These are phyloP conservation scores for Parapristionchus giblindavisi DNA, from an alignment of 2,888 invertebrate genomes.

Conservation along the genomic window DNA sequence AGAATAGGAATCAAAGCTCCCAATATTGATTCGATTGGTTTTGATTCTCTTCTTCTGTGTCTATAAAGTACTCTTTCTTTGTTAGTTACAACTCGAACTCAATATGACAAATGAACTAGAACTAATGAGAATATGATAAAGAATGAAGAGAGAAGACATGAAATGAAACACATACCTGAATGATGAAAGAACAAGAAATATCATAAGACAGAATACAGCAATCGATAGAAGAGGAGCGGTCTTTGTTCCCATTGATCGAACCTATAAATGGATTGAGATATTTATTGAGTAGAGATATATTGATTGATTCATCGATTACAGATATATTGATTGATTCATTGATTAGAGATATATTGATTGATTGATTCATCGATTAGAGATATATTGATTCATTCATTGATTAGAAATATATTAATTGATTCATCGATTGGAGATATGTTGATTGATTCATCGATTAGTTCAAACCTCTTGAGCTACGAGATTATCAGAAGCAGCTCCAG, in stretches of 20 bases:
- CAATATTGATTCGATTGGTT: constrained; percentile 55
- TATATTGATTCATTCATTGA: neutral
- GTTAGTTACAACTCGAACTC: too few species aligned
- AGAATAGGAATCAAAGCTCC: constrained; percentile 57
- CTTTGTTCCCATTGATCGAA: constrained; percentile 47
- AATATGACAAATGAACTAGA: neutral
- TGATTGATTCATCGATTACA: too few species aligned
- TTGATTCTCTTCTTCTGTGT: constrained; percentile 46
- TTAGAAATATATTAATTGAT: neutral
- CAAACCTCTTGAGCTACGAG: constrained; percentile 49
- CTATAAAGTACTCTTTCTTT: too few species aligned
- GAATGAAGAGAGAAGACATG: neutral
- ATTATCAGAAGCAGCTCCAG: constrained; percentile 53
- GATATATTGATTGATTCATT: too few species aligned
- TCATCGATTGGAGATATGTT: neutral
- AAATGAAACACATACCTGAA: constrained; percentile 45
- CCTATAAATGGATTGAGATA: neutral
- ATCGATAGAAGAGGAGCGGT: constrained; percentile 54
- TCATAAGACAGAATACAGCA: constrained; percentile 45
- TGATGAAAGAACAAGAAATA: constrained; percentile 54
- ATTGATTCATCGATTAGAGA: neutral
- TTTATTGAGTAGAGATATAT: too few species aligned
- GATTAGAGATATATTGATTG: neutral
- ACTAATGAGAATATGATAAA: neutral
- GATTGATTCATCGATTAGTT: neutral